Evolutionary conservation across 1,140 invertebrate genomes (phyloP), one percentile per base, ranked within the genome.

Genomic region (Drosophila gunungcola): DNA sequence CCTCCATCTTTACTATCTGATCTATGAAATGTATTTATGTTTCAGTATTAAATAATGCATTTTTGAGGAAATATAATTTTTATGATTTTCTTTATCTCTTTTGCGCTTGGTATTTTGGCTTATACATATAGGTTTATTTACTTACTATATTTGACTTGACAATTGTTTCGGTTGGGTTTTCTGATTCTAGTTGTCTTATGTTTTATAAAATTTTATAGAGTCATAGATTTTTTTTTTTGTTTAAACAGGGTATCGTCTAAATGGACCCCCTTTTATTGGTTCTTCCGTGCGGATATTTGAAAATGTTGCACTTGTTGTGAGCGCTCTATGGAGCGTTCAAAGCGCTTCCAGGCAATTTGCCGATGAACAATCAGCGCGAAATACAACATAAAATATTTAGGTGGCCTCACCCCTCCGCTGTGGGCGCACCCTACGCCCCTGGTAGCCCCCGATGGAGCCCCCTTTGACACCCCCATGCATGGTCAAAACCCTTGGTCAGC

Each of bases 311-410:
- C 51, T 72, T 76, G 63, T 80, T 83, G 68, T 74, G 73, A 73
- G 48, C 56, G 83, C 63, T 89, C 84, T 68, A 80, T 89, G 80
- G 68, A 80, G 85, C 84, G 84, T 80, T 90, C 75, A 63, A 84
- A 89, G 73, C 82, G 84, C 84, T 89, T 89, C 84, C 84, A 89
- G 84, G 84, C 84, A 89, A 89, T 89, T 89, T 89, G 84, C 58
- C 85, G 80, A 89, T 89, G 79, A 89, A 89, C 84, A 89, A 89
- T 89, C 85, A 75, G 78, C 76, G 85, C 76, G 82, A 89, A 78
- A 88, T 84, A 81, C 79, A 88, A 89, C 69, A 89, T 89, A 70
- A 89, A 89, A 89, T 90, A 89, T 89, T 89, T 84, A 89, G 85
- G 78, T 74, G 78, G 51, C 32, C 60, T 13, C 48, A 10, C 49